Conservation (phyloP, 2,797 vertebrate genomes). For the Galagoides demidoff region DNA sequence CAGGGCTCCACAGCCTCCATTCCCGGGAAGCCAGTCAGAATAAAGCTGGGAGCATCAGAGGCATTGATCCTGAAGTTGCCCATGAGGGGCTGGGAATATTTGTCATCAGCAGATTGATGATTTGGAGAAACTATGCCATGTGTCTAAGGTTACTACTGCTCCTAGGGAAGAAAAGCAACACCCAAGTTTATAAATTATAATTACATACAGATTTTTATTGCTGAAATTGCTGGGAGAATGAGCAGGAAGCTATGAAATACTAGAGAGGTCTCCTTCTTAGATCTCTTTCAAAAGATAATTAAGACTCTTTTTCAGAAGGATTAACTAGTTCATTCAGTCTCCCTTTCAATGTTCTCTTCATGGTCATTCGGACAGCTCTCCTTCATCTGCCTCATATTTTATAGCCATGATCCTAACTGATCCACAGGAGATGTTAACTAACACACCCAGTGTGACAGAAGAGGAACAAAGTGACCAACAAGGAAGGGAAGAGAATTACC, state of each 20-base stretch:
- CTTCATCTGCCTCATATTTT: not conserved
- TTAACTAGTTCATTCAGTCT: not conserved
- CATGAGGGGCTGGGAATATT: not conserved
- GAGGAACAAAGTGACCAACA: not conserved
- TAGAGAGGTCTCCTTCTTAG: not conserved
- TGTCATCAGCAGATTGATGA: not conserved
- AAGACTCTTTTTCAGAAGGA: not conserved
- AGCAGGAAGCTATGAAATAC: not conserved
- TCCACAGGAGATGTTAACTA: not conserved
- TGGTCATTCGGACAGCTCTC: not conserved
- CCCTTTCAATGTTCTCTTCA: no score
- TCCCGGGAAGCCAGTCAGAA: slow-evolving; percentile 56
- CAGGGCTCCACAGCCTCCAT: slow-evolving; percentile 12
- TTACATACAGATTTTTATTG: not conserved
- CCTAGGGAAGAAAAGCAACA: not conserved
- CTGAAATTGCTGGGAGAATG: not conserved
- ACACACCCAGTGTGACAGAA: not conserved
- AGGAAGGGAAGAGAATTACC: not conserved
- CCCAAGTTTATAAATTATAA: not conserved
- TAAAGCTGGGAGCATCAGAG: slow-evolving; percentile 47
- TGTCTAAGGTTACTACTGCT: not conserved
- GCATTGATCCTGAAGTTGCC: slow-evolving; percentile 33
- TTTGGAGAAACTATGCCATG: not conserved
- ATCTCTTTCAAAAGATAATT: not conserved
- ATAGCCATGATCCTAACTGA: not conserved